Evolutionary conservation across 2,113 vertebrate genomes (phyloP), one percentile per base, ranked within the genome.

Genomic region (Podocnemis expansa): DNA sequence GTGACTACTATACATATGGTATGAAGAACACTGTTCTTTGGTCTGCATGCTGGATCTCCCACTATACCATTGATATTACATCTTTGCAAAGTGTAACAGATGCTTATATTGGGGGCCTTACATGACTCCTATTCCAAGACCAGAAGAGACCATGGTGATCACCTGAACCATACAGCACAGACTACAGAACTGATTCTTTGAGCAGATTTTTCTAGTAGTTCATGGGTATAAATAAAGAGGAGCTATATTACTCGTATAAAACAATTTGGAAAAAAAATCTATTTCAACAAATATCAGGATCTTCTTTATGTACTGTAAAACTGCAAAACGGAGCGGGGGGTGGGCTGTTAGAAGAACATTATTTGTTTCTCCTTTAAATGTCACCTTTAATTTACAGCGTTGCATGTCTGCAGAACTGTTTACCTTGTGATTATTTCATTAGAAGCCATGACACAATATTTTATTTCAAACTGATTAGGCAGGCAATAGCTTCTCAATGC

Each of bases 201-300:
- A 21, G 17, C 63, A 38, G 34, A 41, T 63, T 67, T 93, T 45
- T 31, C 75, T 22, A 85, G 4, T 87, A 14, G 22, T 91, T 31
- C 38, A 55, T 0, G 1, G 21, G 9, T 49, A 84, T 1, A 80
- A 54, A 54, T 41, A 31, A 79, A 3, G 17, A 3, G 4, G 85
- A 43, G 51, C 58, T 79, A 22, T 92, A 14, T 41, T 2, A 5
- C 43, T 75, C 90, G 58, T 10, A 38, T n/a, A 90, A 70, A 4
- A 27, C 54, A 90, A 79, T 58, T 51, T 56, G 0, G 13, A 79
- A 78, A 2, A 79, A 63, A 19, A 34, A 11, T 1, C 12, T 31
- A 31, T n/a, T n/a, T n/a, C n/a, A 63, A 86, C 86, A 47, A 85
- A 45, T 0, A 60, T 51, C 73, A 54, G 78, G 83, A 89, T 84